These are phyloP conservation scores for Coptodon bakossiorum DNA, from an alignment of 2,113 vertebrate species.

Conservation along the genomic window DNA sequence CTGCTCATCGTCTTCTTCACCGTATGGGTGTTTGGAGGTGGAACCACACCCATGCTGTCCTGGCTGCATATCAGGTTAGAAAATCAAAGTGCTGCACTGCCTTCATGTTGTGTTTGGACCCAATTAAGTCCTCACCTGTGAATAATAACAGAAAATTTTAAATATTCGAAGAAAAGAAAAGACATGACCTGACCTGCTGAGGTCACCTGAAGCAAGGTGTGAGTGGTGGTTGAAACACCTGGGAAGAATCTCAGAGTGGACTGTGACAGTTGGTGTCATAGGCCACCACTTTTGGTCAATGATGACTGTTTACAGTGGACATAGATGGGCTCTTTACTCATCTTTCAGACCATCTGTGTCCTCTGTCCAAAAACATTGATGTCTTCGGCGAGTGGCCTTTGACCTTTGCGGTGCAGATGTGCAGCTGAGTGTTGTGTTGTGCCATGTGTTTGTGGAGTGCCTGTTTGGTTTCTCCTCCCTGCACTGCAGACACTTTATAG, in stretches of 20 bases:
- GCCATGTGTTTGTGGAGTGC: background rate
- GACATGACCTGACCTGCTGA: background rate
- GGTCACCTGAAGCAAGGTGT: background rate
- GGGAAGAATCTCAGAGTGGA: background rate
- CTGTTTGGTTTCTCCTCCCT: background rate
- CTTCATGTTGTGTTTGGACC: background rate
- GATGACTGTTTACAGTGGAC: background rate
- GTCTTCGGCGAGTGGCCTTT: background rate
- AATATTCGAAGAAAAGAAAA: background rate
- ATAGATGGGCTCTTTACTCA: background rate
- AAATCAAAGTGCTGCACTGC: accelerated
- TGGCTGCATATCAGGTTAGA: constrained; percentile 93
- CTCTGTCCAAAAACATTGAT: background rate
- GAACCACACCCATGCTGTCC: constrained; percentile 94
- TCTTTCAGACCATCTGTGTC: background rate
- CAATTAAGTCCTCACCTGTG: background rate
- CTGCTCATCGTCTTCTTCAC: constrained; percentile 98
- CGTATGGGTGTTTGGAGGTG: constrained; percentile 95
- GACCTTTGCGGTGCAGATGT: background rate
- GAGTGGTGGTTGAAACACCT: background rate
- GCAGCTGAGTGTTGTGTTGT: background rate
- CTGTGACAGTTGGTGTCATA: background rate
- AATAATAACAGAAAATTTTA: background rate
- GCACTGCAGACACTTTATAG: background rate
- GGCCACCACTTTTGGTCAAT: background rate